Percentiles rank a stretch among this genome's conserved stretches.
These are phyloP conservation scores for Lasioglossum figueresi DNA, from an alignment of 2,888 invertebrate species.

Conservation along the genomic window DNA sequence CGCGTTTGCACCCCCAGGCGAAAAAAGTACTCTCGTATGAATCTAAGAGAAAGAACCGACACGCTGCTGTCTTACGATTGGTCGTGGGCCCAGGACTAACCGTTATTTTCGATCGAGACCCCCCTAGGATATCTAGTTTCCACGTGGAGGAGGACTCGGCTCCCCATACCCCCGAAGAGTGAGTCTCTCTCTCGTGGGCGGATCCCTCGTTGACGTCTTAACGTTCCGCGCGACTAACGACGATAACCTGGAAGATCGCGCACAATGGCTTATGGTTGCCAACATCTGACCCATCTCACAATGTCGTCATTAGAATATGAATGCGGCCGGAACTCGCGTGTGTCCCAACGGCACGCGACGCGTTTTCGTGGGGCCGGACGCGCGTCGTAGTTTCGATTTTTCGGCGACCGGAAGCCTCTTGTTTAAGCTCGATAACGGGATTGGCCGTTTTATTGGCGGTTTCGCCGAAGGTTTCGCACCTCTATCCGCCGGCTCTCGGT, in stretches of 20 bases:
- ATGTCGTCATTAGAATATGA: conserved; percentile 82
- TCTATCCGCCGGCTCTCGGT: background rate
- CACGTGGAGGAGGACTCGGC: conserved; percentile 32
- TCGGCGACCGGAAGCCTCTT: conserved; percentile 47
- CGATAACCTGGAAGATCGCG: conserved; percentile 68
- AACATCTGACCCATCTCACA: conserved; percentile 81
- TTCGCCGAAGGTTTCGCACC: conserved; percentile 20
- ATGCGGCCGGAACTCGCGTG: conserved; percentile 69
- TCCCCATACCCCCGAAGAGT: conserved; percentile 61
- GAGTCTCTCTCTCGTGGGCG: conserved; percentile 78
- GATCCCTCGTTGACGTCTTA: conserved; percentile 69
- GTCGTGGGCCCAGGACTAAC: background rate
- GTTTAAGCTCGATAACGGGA: conserved; percentile 5
- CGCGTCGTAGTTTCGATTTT: conserved; percentile 50
- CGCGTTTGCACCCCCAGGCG: conserved; percentile 8
- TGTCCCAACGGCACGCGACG: conserved; percentile 77
- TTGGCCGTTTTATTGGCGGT: conserved; percentile 1
- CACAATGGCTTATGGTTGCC: conserved; percentile 79
- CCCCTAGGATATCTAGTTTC: conserved; percentile 47
- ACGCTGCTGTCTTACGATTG: background rate
- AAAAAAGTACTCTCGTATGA: conserved; percentile 9
- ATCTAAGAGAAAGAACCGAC: conserved; percentile 2
- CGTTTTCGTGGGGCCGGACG: conserved; percentile 51
- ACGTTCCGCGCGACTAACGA: conserved; percentile 70
- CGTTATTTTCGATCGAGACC: conserved; percentile 38